A percentile compares a stretch with the other conserved stretches of the same genome.
Evolutionary conservation across 1,140 invertebrate genomes (phyloP).

Genomic region (Bombus balteatus): DNA sequence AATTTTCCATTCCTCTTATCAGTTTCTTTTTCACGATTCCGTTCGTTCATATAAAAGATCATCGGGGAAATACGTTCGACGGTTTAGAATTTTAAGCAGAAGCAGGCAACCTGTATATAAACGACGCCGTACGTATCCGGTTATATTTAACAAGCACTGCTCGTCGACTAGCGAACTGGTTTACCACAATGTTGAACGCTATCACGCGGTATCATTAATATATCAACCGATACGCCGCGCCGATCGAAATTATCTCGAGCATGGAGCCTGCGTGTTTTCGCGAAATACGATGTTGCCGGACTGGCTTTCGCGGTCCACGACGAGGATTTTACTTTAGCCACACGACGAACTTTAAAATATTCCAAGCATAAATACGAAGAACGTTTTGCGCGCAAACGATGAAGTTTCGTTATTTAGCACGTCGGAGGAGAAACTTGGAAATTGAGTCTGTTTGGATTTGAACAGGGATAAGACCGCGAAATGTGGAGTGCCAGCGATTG

Average conservation of each 20-base stretch:
- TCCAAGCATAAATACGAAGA: background rate
- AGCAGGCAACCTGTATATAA: background rate
- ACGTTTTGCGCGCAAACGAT: background rate
- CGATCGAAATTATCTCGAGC: conserved; percentile 28
- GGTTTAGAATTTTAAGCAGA: conserved; percentile 5
- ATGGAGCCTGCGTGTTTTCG: conserved; percentile 17
- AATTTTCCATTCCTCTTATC: background rate
- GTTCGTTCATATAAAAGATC: background rate
- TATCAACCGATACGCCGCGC: conserved; percentile 24
- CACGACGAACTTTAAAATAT: conserved; percentile 6
- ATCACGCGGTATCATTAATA: conserved; percentile 34
- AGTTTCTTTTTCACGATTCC: background rate
- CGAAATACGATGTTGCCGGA: conserved; percentile 24
- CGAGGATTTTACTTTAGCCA: background rate
- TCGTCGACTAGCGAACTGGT: conserved; percentile 35
- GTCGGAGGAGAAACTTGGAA: background rate
- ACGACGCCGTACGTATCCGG: background rate
- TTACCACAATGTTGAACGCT: conserved; percentile 20
- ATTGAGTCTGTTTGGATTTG: background rate
- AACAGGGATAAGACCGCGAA: background rate
- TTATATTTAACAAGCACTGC: conserved; percentile 10
- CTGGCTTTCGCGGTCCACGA: background rate
- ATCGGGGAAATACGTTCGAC: conserved; percentile 1
- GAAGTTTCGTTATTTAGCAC: conserved; percentile 18
- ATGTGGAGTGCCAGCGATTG: background rate